Evolutionary conservation across 2,113 vertebrate genomes (phyloP), one percentile per base, ranked within the genome.

Genomic region (Microcebus murinus): DNA sequence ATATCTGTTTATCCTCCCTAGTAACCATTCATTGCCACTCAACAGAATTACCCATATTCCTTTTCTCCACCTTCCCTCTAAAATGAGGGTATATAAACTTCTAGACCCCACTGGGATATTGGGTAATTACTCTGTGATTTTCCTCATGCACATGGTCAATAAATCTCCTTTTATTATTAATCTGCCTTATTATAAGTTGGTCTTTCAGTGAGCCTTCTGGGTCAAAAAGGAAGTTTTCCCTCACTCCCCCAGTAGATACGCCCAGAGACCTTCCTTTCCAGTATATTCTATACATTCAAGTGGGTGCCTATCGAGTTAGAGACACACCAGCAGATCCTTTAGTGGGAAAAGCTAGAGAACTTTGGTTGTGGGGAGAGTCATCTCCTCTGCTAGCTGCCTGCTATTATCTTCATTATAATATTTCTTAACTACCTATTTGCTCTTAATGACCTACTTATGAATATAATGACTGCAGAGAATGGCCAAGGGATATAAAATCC

Each of bases 351-450:
- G 36, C 57, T 81, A 88, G 63, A 95, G 48, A 7, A 90, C 36
- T 94, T 87, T 90, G 13, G 15, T 92, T 52, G 63, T 92, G 36
- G 14, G 4, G 12, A 27, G 18, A 92, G 55, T 52, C 93, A 48
- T 91, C 73, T 96, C 8, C 45, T 74, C 17, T 55, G 42, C n/a
- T 90, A 94, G 95, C 61, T 95, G 73, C 61, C 71, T 80, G 59
- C 36, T 91, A 50, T 90, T 92, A 50, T 10, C 4, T 63, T 90
- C 61, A 87, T 90, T 84, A 73, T 80, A 90, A 73, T 94, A 25
- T 79, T 97, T 95, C 52, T 45, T 95, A 96, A 94, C 61, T 89
- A 92, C 63, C 14, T 91, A 36, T 71, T 96, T 67, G 70, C 21
- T 77, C 9, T 84, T 93, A 73, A 71, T 92, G n/a, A 90, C 80